Percentiles rank a stretch among this genome's conserved stretches.
These are phyloP conservation scores for Apoda limacodes DNA, from an alignment of 2,888 invertebrate genomes.

Conservation along the genomic window DNA sequence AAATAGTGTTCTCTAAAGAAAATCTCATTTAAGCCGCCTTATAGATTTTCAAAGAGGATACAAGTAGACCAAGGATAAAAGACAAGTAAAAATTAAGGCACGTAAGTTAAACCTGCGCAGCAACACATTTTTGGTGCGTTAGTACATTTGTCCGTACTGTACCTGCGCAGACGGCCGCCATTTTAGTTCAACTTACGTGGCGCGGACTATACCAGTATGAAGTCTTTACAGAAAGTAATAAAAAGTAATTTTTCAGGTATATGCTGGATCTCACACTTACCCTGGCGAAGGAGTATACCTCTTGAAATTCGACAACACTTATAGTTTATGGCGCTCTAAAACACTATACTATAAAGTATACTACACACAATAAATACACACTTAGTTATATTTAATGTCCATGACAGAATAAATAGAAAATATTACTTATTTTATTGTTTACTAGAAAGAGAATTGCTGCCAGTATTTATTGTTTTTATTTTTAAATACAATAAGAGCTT, in stretches of 20 bases:
- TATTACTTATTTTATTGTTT: conserved; percentile 5
- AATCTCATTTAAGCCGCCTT: too few species aligned
- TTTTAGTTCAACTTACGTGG: too few species aligned
- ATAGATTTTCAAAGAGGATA: too few species aligned
- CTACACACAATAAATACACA: conserved; percentile 89
- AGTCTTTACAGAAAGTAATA: too few species aligned
- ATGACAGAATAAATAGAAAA: conserved; percentile 27
- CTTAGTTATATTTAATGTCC: conserved; percentile 23
- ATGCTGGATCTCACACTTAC: conserved; percentile 97
- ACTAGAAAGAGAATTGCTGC: conserved; percentile 10
- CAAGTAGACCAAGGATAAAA: too few species aligned
- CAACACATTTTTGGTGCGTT: too few species aligned
- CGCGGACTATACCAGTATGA: too few species aligned
- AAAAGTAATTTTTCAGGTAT: conserved; percentile 81
- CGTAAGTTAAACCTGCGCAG: too few species aligned
- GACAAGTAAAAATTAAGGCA: too few species aligned
- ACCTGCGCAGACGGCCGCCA: too few species aligned
- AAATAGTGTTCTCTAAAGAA: too few species aligned
- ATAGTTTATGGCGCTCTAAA: conserved; percentile 99
- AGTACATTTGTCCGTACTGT: too few species aligned
- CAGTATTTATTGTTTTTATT: conserved; percentile 11
- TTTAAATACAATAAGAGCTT: conserved; percentile 10
- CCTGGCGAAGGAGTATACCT: conserved; percentile 98
- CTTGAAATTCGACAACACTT: conserved; percentile 99
- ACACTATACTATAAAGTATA: conserved; percentile 98